Base-by-base conservation (phyloP, 35 echinoderm and acorn worm species). In the Heliocidaris tuberculata region DNA sequence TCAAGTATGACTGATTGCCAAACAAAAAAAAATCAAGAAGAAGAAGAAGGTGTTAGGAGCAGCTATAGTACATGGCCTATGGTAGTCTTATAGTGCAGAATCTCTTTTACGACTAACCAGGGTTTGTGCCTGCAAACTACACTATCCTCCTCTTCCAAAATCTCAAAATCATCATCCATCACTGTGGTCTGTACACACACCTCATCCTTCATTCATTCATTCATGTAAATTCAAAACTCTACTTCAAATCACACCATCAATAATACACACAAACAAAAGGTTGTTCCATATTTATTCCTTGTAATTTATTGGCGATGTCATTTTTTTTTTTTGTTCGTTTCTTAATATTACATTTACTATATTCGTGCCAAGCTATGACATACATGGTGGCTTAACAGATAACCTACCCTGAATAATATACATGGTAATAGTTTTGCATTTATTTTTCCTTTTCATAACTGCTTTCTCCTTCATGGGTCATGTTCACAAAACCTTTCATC, bases 261-360 rank as follows among this genome's bases (percentile, higher is more conserved):
- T 78, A n/a, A 78, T 78, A 78, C 65, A 78, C 19, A 78, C 27
- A 19, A 78, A 78, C 65, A 78, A 78, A 21, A 27, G 27, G 65
- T 19, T 78, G 17, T 78, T 78, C 65, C 87, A 89, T 89, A 89
- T 89, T 89, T 89, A 29, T 89, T 89, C 87, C 31, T 89, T 48
- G 87, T 89, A 89, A 89, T 89, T 89, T 89, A 89, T 89, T 89
- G 87, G 87, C 87, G 87, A 89, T 89, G 87, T 89, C 65, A 78
- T 78, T 27, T 78, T 78, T 65, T 70, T 35, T 88, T 32, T 32
- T 89, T 42, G 35, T n/a, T 89, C 12, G 21, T 87, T 48, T 48
- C 47, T 89, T 47, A 48, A 48, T 89, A 47, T 89, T 89, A 89
- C 87, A 89, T 89, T 89, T 17, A 89, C 87, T 89, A 89, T 89